Evolutionary conservation across 2,113 vertebrate genomes (phyloP).

Genomic region (Aviceda subcristata): DNA sequence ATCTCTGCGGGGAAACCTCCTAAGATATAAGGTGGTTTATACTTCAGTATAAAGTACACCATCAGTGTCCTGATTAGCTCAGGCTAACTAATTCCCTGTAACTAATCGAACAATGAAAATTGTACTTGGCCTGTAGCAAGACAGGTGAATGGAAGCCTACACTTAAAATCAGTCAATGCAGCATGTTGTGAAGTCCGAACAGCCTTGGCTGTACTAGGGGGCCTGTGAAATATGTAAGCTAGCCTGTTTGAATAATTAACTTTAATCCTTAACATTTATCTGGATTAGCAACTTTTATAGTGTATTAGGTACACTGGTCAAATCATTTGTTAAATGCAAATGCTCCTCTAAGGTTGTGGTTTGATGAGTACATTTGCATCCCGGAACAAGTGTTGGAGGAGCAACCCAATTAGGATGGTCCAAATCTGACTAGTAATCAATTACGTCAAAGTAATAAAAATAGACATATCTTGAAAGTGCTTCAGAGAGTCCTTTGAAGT

Average conservation of each 20-base stretch:
- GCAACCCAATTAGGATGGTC: neutral
- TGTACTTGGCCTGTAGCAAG: neutral
- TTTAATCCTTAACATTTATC: neutral
- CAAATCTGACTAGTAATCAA: conserved; percentile 6
- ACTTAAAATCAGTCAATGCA: neutral
- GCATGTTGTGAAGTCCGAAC: neutral
- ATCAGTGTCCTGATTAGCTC: neutral
- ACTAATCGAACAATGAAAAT: neutral
- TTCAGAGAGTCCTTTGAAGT: neutral
- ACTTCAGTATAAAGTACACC: neutral
- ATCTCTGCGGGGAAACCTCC: neutral
- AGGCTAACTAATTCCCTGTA: neutral
- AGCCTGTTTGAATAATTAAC: neutral
- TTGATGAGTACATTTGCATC: neutral
- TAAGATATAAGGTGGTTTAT: neutral
- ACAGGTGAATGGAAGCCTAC: neutral
- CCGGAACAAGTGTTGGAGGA: neutral
- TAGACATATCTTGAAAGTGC: neutral
- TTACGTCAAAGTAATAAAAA: conserved; percentile 1
- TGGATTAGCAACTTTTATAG: neutral
- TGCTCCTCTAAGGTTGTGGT: neutral
- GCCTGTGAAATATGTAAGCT: neutral
- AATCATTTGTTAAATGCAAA: neutral
- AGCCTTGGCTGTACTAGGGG: neutral
- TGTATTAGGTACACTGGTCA: neutral